Base-by-base conservation (phyloP, 2,113 vertebrate species). In the Potamarius usumacintae region DNA sequence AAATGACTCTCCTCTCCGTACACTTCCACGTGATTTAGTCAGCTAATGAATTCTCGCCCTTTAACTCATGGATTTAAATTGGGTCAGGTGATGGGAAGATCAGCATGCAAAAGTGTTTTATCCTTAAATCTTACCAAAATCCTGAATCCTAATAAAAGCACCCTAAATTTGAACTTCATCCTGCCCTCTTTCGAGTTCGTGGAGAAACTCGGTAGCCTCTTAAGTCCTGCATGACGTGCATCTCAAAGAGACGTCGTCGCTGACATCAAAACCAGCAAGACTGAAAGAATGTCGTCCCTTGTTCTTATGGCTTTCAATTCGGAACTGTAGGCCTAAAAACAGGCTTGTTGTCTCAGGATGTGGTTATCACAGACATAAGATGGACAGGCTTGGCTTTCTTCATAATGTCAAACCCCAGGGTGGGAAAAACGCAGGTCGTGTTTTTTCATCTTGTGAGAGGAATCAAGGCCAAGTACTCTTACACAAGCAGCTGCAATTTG, bases 401-500 rank as follows among this genome's bases (percentile, higher is more conserved):
- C 14, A 72, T 85, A 85, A 86, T 77, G 74, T 78, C 80, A 87
- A 77, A 78, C n/a, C 81, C 48, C 81, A 82, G 42, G 67, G 62
- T 4, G 60, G 72, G 48, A 86, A 87, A 87, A 87, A 25, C 2
- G 60, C 82, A 60, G 30, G 25, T 27, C 30, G 10, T 82, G 5
- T 85, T 82, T 84, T 87, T 78, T 88, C 5, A 4, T 88, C 86
- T 63, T 72, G 87, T 52, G 79, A 82, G 85, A 82, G 90, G 67
- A 82, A 67, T 83, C 85, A 74, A 89, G 92, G 92, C 92, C 89
- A 89, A 90, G 89, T 88, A 88, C 89, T 90, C 90, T 92, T 86
- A 63, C 58, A 6, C 27, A 86, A 89, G 86, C 91, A 83, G 55
- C 63, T 74, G 79, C 84, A 89, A 91, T 91, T 86, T 88, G 74